Evolutionary conservation across 1,140 invertebrate genomes (phyloP).

Genomic region (Zaprionus taronus): DNA sequence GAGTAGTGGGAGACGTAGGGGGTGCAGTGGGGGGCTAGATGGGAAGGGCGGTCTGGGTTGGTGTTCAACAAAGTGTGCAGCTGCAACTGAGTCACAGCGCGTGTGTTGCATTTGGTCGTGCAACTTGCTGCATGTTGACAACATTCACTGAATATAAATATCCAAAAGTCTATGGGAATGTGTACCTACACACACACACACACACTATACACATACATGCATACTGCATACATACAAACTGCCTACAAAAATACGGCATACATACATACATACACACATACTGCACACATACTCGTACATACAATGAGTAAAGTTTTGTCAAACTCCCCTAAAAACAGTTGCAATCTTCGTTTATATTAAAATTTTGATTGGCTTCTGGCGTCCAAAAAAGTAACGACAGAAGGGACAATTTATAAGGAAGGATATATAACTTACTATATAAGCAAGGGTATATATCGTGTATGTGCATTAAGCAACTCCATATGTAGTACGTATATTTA

Average conservation of each 20-base stretch:
- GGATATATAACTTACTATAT: not conserved
- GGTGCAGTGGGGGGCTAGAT: not conserved
- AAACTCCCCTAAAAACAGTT: not conserved
- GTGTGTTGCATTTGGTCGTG: conserved; percentile 24
- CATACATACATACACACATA: not conserved
- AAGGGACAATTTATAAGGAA: not conserved
- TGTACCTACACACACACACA: not conserved
- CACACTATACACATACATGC: too few species aligned
- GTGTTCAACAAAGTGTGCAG: conserved; percentile 3
- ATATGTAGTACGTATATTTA: too few species aligned
- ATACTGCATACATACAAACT: not conserved
- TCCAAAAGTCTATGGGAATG: not conserved
- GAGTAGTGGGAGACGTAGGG: not conserved
- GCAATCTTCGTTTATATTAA: conserved; percentile 22
- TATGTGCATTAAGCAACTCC: not conserved
- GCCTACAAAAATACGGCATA: not conserved
- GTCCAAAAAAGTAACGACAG: not conserved
- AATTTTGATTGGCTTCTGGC: not conserved
- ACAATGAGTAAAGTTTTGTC: not conserved
- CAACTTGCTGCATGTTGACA: conserved; percentile 22
- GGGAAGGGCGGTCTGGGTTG: too few species aligned
- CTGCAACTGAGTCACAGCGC: conserved; percentile 29
- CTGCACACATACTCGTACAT: not conserved
- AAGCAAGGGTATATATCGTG: not conserved
- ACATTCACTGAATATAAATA: conserved; percentile 11